Evolutionary conservation across 2,888 invertebrate species (phyloP).

Genomic region (Cephus pygmeus): DNA sequence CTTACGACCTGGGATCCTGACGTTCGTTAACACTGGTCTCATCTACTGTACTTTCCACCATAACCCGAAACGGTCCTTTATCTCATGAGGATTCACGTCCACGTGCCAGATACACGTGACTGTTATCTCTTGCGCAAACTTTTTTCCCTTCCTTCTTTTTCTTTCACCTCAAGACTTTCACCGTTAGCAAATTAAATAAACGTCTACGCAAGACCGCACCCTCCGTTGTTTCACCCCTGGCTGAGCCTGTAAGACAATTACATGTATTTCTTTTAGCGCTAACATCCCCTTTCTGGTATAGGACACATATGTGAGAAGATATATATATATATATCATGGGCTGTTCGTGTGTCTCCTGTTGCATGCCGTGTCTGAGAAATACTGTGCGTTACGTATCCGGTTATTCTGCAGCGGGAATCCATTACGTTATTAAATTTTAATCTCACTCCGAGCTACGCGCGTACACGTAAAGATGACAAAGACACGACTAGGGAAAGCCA

Average conservation of each 20-base stretch:
- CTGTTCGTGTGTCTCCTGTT: background rate
- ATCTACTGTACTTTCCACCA: background rate
- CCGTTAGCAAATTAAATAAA: constrained; percentile 13
- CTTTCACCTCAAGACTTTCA: background rate
- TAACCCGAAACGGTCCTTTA: background rate
- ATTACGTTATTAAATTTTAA: constrained; percentile 45
- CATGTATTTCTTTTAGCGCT: background rate
- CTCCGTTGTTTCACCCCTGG: background rate
- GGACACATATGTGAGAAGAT: background rate
- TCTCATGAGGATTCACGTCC: background rate
- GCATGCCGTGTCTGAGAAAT: background rate
- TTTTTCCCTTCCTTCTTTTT: background rate
- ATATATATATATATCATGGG: background rate
- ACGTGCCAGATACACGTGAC: constrained; percentile 11
- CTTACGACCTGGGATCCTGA: background rate
- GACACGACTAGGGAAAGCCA: background rate
- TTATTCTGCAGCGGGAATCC: constrained; percentile 12
- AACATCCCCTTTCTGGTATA: background rate
- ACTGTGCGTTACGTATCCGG: background rate
- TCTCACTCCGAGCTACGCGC: constrained; percentile 15
- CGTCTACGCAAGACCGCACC: background rate
- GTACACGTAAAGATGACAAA: background rate
- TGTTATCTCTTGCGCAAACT: constrained; percentile 10
- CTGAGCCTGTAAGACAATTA: background rate
- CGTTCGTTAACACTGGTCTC: background rate